Evolutionary conservation across 1,140 invertebrate genomes (phyloP), one percentile per base, ranked within the genome.

Genomic region (Daktulosphaira vitifoliae): DNA sequence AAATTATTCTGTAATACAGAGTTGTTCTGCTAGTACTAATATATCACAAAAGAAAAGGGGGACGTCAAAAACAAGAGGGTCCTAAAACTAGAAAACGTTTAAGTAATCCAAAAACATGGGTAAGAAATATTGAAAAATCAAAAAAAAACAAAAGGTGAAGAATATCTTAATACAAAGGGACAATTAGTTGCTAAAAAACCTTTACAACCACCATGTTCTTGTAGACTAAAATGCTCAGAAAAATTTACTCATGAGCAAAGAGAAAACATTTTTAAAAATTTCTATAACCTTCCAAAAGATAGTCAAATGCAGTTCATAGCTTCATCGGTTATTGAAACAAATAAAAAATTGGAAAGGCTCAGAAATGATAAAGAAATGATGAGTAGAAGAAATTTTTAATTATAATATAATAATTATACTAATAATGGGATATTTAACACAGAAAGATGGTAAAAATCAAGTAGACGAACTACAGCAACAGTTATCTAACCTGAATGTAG

Each of bases 181-280:
- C n/a, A 56, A 56, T n/a, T 56, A 39, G 22, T 56, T 39, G 22
- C n/a, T 8, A 56, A 42, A 42, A 20, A 42, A 16, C 13, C 37
- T 25, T 56, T 37, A 39, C 8, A 16, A 56, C 18, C 37, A 26
- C 53, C 39, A 20, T 39, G 23, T 56, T 39, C 18, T 39, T 56
- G 53, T 56, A 56, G 53, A 56, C n/a, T 56, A 20, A 56, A 56
- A 56, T 56, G 53, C 22, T 37, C 16, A 26, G 33, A 56, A 39
- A 56, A 42, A 38, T 38, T 37, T 56, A 8, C 22, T 13, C 15
- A 39, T 56, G 33, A 56, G 16, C 15, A 56, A 8, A 56, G 53
- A 25, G 39, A 56, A 39, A 25, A 59, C 25, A 25, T 52, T 25
- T 52, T 52, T 33, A 52, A 52, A 26, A 38, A 22, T 38, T 56